A percentile compares a stretch with the other conserved stretches of the same genome.
Conservation (phyloP, 2,113 vertebrate species). For the Phainopepla nitens region DNA sequence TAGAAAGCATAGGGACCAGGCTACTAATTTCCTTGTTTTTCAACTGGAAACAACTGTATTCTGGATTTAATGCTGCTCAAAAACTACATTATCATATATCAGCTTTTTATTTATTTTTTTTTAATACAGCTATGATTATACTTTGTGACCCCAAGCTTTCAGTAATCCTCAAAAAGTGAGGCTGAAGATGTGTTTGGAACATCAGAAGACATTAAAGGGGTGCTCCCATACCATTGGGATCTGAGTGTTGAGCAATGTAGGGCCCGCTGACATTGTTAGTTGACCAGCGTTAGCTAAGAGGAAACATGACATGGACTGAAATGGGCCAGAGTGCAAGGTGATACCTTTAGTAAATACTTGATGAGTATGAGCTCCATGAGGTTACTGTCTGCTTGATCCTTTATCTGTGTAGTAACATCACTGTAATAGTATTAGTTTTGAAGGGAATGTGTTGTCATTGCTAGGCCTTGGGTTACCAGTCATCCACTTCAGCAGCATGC, state of each 20-base stretch:
- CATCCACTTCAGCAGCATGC: not conserved
- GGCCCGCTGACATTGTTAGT: not conserved
- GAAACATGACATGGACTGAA: not conserved
- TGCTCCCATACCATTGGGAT: not conserved
- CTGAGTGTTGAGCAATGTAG: not conserved
- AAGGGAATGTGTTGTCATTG: not conserved
- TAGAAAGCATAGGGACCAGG: not conserved
- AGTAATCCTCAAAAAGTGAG: not conserved
- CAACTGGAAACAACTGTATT: not conserved
- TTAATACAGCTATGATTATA: not conserved
- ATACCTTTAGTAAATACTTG: not conserved
- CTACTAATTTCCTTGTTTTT: not conserved
- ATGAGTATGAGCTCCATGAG: not conserved
- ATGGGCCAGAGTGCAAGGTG: not conserved
- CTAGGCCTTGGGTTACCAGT: not conserved
- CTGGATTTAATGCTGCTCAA: not conserved
- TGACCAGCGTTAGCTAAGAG: not conserved
- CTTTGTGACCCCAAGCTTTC: not conserved
- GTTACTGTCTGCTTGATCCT: not conserved
- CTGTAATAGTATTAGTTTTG: not conserved
- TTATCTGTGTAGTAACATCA: not conserved
- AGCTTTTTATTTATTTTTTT: not conserved
- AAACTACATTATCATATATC: not conserved
- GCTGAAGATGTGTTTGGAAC: not conserved
- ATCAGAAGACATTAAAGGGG: not conserved